Conservation (phyloP, 1,140 invertebrate species). For the Pseudomyrmex sp. region DNA sequence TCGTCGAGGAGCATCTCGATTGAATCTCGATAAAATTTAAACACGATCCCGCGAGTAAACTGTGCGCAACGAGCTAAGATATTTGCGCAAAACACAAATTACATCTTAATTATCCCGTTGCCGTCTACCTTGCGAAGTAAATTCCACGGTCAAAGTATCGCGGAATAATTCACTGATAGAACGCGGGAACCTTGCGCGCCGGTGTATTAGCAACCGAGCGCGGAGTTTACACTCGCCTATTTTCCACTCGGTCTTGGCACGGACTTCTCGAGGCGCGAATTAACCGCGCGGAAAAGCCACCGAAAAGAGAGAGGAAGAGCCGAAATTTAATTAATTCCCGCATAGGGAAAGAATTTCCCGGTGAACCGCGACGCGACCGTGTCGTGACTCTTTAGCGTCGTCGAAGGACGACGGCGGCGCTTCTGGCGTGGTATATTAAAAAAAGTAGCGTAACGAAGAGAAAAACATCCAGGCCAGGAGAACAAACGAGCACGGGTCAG, state of each 20-base stretch:
- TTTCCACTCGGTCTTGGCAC: background rate
- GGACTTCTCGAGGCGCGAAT: background rate
- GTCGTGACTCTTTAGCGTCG: slow-evolving; percentile 4
- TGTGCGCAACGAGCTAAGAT: no score
- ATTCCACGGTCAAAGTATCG: background rate
- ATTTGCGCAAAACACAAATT: background rate
- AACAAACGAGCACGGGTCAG: background rate
- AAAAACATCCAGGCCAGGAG: background rate
- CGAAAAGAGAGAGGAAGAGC: background rate
- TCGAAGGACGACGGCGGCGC: background rate
- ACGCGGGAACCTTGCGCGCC: background rate
- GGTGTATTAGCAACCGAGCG: background rate
- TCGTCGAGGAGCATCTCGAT: background rate
- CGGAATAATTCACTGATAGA: background rate
- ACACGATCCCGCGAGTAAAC: no score
- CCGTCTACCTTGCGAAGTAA: no score
- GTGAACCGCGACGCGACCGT: background rate
- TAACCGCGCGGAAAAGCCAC: background rate
- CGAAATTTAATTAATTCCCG: slow-evolving; percentile 50
- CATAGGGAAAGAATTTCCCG: slow-evolving; percentile 22
- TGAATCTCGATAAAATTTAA: no score
- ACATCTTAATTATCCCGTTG: background rate
- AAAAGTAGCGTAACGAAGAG: background rate
- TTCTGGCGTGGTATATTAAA: background rate
- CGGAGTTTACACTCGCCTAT: slow-evolving; percentile 5